A percentile compares a stretch with the other conserved stretches of the same genome.
These are phyloP conservation scores for Tyria jacobaeae DNA, from an alignment of 2,888 invertebrate genomes.

Conservation along the genomic window DNA sequence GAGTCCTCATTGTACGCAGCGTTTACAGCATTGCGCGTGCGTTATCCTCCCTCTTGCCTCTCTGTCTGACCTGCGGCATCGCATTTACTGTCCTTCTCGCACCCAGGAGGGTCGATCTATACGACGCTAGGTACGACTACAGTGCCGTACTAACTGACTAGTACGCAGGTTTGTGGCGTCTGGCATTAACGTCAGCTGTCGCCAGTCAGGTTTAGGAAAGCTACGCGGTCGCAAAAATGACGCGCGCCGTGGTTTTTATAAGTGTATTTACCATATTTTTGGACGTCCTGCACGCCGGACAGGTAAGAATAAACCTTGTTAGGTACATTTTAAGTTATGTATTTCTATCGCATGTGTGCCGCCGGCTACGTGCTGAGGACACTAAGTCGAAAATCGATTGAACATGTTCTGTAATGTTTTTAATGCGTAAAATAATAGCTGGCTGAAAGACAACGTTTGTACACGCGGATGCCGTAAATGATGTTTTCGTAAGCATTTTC, in stretches of 20 bases:
- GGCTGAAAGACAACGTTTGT: slow-evolving; percentile 72
- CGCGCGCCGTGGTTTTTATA: slow-evolving; percentile 87
- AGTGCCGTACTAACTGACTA: slow-evolving; percentile 74
- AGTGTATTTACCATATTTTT: slow-evolving; percentile 87
- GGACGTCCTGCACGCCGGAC: slow-evolving; percentile 86
- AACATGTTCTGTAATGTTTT: slow-evolving; percentile 79
- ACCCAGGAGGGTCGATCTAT: slow-evolving; percentile 85
- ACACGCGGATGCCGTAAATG: slow-evolving; percentile 72
- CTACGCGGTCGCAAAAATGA: slow-evolving; percentile 86
- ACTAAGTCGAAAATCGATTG: slow-evolving; percentile 81
- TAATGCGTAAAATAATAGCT: slow-evolving; percentile 75
- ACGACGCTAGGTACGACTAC: slow-evolving; percentile 83
- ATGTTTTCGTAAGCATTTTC: slow-evolving; percentile 61
- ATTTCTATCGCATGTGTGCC: slow-evolving; percentile 33
- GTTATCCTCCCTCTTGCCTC: slow-evolving; percentile 72
- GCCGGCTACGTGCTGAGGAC: slow-evolving; percentile 40
- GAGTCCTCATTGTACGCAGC: slow-evolving; percentile 76
- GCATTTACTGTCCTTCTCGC: slow-evolving; percentile 62
- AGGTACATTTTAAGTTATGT: slow-evolving; percentile 36
- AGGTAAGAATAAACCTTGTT: slow-evolving; percentile 76
- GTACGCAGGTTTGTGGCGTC: slow-evolving; percentile 84
- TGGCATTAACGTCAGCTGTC: slow-evolving; percentile 71
- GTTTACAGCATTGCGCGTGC: slow-evolving; percentile 80
- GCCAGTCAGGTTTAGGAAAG: slow-evolving; percentile 69
- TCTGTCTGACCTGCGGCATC: slow-evolving; percentile 52